Conservation (phyloP, 2,888 invertebrate genomes). For the Tetragonisca angustula region DNA sequence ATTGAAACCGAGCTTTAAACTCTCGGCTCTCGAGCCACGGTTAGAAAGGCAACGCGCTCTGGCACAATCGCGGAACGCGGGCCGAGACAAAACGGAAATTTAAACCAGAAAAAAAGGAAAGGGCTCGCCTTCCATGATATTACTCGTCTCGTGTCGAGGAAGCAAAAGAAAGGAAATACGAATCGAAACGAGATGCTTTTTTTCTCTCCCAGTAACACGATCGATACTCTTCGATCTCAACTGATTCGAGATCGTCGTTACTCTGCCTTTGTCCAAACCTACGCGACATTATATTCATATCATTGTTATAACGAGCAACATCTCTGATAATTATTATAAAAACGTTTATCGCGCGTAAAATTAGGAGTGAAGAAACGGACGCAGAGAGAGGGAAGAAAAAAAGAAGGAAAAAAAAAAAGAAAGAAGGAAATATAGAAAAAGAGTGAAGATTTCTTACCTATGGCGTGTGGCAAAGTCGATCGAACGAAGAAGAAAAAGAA, state of each 20-base stretch:
- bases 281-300: too few relatives aligned
- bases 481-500: background rate
- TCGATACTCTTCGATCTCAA: background rate
- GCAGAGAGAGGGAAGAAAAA: too few relatives aligned
- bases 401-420: background rate
- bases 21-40: conserved; percentile 13
- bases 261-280: background rate
- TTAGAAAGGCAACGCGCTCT: conserved; percentile 19
- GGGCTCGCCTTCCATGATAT: background rate
- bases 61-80: background rate
- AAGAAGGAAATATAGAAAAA: background rate
- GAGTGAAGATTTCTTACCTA: conserved; percentile 33
- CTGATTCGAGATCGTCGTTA: background rate
- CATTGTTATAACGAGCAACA: background rate
- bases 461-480: background rate
- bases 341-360: too few relatives aligned
- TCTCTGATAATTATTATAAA: too few relatives aligned
- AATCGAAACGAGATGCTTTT: background rate
- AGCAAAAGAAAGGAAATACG: too few relatives aligned
- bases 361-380: too few relatives aligned
- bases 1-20: conserved; percentile 4
- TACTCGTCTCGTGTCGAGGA: background rate
- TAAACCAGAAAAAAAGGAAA: background rate
- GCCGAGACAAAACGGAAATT: conserved; percentile 25
- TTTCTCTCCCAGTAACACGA: background rate